Percentiles rank a stretch among this genome's conserved stretches.
phyloP scores from a whole-genome alignment of 2,888 invertebrate species.

The Drosophila gaucha region DNA sequence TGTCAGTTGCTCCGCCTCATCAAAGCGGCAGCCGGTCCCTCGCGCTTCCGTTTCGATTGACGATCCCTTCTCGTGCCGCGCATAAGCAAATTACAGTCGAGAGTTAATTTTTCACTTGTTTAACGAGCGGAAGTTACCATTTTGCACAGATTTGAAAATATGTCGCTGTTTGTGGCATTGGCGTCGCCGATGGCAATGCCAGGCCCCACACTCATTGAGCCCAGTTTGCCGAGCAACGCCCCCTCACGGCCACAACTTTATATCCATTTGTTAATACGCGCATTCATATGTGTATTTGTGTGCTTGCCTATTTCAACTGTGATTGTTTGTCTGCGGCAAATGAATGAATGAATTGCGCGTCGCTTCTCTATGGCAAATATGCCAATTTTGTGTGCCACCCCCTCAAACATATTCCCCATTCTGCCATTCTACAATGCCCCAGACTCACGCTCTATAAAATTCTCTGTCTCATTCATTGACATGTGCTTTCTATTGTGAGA shows the following conservation, averaged over 20 bases:
- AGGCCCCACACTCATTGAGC: conserved; percentile 2
- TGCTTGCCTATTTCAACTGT: conserved; percentile 57
- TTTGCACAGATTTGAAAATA: conserved; percentile 83
- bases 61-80: conserved; percentile 44
- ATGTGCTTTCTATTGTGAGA: conserved; percentile 61
- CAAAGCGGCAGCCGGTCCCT: conserved; percentile 30
- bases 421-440: conserved; percentile 16
- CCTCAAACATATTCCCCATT: not conserved
- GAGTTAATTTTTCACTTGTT: conserved; percentile 84
- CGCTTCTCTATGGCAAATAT: conserved; percentile 71
- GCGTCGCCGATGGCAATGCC: conserved; percentile 63
- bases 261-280: conserved; percentile 72
- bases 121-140: conserved; percentile 84
- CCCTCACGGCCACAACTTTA: conserved; percentile 2
- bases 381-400: conserved; percentile 63
- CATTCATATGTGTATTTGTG: conserved; percentile 67
- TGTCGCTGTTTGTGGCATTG: conserved; percentile 78
- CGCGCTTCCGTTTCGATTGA: conserved; percentile 9
- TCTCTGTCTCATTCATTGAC: conserved; percentile 66
- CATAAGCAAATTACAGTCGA: conserved; percentile 77
- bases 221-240: conserved; percentile 27
- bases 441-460: conserved; percentile 41
- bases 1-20: conserved; percentile 65
- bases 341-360: conserved; percentile 73
- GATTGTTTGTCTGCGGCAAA: conserved; percentile 78